Percentiles rank a stretch among this genome's conserved stretches.
Conservation (phyloP, 2,113 vertebrate species). For the Cheilinus undulatus region DNA sequence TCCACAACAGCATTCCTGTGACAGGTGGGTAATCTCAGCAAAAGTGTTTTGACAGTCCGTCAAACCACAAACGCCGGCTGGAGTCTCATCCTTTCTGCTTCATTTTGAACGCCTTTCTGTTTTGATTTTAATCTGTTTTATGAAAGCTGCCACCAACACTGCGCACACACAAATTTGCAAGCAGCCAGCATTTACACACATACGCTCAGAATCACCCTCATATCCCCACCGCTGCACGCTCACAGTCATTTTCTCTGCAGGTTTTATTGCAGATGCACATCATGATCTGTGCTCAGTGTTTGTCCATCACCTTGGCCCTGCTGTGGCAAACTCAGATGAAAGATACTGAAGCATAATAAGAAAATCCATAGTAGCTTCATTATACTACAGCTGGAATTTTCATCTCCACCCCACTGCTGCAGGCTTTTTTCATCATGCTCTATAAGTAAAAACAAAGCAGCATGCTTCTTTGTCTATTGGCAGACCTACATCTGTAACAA, state of each 20-base stretch:
- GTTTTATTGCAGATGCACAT: slow-evolving; percentile 23
- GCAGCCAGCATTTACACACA: slow-evolving; percentile 11
- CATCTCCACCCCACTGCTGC: background rate
- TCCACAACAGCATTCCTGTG: slow-evolving; percentile 40
- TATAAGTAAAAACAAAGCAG: background rate
- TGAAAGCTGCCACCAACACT: slow-evolving; percentile 43
- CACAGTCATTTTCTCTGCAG: background rate
- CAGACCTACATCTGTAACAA: background rate
- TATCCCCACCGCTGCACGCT: background rate
- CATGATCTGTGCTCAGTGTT: slow-evolving; percentile 18
- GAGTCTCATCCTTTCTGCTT: slow-evolving; percentile 63
- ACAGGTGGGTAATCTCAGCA: slow-evolving; percentile 66
- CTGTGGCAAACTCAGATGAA: slow-evolving; percentile 18
- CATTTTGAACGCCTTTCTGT: slow-evolving; percentile 68
- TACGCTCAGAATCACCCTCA: slow-evolving; percentile 19
- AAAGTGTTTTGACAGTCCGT: slow-evolving; percentile 70
- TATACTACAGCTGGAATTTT: background rate
- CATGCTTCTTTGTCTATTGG: background rate
- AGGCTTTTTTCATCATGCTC: background rate
- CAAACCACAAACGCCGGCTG: slow-evolving; percentile 47
- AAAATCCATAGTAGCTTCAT: slow-evolving; percentile 22
- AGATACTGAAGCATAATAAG: slow-evolving; percentile 23
- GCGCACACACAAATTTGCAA: slow-evolving; percentile 2
- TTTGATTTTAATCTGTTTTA: slow-evolving; percentile 75
- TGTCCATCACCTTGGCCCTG: slow-evolving; percentile 21